Percentiles rank a stretch among this genome's conserved stretches.
phyloP scores from a whole-genome alignment of 2,797 vertebrate genomes.

The Enteromius unitaeniatus region DNA sequence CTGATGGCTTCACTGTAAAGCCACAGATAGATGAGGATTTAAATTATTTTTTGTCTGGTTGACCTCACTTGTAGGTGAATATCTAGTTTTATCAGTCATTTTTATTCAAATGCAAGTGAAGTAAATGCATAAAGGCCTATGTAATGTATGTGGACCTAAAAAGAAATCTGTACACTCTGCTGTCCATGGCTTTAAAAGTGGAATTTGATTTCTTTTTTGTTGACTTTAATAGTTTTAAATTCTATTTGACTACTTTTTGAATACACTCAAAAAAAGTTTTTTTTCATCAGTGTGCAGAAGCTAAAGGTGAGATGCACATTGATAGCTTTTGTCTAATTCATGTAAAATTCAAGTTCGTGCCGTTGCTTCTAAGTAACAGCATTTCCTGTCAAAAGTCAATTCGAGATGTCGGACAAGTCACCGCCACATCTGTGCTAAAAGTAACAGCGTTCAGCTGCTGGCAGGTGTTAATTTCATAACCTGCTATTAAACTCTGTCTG shows the following conservation, averaged over 20 bases:
- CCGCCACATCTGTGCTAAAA: neutral
- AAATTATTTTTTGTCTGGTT: neutral
- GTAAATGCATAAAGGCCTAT: neutral
- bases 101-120: neutral
- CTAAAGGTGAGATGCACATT: neutral
- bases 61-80: neutral
- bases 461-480: neutral
- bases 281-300: neutral
- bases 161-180: neutral
- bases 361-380: neutral
- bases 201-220: neutral
- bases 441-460: neutral
- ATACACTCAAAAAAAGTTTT: neutral
- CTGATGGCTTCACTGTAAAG: constrained; percentile 16
- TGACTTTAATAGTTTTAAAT: neutral
- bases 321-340: neutral
- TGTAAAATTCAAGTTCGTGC: too few relatives aligned
- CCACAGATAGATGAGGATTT: neutral
- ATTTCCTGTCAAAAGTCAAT: constrained; percentile 5
- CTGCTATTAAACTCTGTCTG: neutral
- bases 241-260: neutral
- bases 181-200: neutral
- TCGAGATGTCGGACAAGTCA: neutral
- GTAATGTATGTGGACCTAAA: neutral
- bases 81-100: neutral